Conservation (phyloP, 1,140 invertebrate species). For the Cataglyphis hispanica region DNA sequence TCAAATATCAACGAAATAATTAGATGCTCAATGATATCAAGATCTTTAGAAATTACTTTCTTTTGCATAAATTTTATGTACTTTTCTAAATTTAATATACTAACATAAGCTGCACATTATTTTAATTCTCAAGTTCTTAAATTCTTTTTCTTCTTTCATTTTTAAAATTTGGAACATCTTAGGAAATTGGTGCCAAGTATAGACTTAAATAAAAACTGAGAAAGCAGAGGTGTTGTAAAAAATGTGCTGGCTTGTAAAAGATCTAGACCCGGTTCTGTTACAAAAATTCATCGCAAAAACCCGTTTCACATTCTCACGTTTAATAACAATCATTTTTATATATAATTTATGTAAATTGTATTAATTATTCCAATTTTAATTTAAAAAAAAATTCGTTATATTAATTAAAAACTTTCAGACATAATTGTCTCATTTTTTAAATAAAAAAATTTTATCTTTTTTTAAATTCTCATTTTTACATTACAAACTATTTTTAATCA, state of each 20-base stretch:
- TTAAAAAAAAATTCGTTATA: background rate
- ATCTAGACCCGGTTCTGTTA: background rate
- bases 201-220: background rate
- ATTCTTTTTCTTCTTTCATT: background rate
- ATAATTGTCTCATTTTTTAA: background rate
- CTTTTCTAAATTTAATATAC: background rate
- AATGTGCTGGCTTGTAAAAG: slow-evolving; percentile 5
- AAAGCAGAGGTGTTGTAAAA: background rate
- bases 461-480: background rate
- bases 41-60: background rate
- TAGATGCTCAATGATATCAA: background rate
- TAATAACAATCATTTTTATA: slow-evolving; percentile 5
- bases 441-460: background rate
- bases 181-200: background rate
- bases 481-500: background rate
- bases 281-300: background rate
- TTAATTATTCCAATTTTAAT: background rate
- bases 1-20: background rate
- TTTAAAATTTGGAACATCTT: background rate
- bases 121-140: background rate
- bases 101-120: no score
- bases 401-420: background rate
- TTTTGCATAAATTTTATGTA: background rate
- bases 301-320: background rate
- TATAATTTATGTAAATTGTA: background rate